Conservation (phyloP, 2,888 invertebrate genomes). For the Calameuta filiformis region DNA sequence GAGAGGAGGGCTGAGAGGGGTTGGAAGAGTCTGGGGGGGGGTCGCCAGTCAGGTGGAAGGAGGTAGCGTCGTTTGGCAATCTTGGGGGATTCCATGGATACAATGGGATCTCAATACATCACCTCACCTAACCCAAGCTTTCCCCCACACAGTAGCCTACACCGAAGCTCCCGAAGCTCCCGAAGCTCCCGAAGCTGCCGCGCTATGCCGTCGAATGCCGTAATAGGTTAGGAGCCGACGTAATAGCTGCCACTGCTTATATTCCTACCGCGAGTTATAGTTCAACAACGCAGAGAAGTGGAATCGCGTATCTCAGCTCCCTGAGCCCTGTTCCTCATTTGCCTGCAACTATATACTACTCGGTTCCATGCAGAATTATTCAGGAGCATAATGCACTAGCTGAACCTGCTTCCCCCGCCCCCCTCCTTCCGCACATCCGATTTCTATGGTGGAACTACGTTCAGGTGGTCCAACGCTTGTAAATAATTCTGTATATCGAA, state of each 20-base stretch:
- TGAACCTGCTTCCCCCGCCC: no score
- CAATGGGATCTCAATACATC: constrained; percentile 67
- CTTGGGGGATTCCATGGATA: constrained; percentile 65
- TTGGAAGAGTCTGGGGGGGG: not conserved
- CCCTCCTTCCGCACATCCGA: no score
- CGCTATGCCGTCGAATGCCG: constrained; percentile 48
- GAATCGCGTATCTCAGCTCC: constrained; percentile 39
- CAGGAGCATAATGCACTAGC: no score
- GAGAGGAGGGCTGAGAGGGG: not conserved
- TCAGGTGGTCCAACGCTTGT: no score
- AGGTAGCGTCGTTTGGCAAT: constrained; percentile 62
- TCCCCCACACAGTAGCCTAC: constrained; percentile 11
- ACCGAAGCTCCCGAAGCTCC: constrained; percentile 11
- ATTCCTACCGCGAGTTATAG: constrained; percentile 56
- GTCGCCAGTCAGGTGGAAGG: not conserved
- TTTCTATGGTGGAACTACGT: no score
- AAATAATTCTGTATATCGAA: no score
- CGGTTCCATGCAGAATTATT: no score
- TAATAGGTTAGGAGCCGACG: constrained; percentile 63
- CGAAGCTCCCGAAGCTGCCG: constrained; percentile 16
- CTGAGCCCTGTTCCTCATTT: no score
- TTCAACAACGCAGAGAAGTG: constrained; percentile 59
- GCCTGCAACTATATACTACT: no score
- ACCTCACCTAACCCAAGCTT: constrained; percentile 58
- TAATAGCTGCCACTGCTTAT: constrained; percentile 63